These are phyloP conservation scores for Panurus biarmicus DNA, from an alignment of 2,113 vertebrate species.

Conservation along the genomic window DNA sequence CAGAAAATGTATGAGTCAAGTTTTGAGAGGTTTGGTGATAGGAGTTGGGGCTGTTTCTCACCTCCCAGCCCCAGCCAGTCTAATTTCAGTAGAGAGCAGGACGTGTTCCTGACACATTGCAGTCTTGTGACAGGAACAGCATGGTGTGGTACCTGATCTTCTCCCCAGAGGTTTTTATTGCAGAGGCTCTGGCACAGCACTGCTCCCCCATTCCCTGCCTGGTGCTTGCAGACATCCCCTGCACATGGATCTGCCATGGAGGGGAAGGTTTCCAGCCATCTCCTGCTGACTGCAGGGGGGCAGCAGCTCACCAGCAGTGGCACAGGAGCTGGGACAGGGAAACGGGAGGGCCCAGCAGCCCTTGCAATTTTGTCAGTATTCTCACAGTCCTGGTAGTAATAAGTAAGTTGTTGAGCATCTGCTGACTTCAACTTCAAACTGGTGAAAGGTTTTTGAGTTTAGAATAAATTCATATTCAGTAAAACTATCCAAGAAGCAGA, in stretches of 20 bases:
- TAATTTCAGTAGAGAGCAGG: not conserved
- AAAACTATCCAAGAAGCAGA: not conserved
- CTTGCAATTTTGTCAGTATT: not conserved
- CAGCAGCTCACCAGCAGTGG: not conserved
- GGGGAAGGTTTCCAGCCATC: not conserved
- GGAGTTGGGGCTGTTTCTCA: not conserved
- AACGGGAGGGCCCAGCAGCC: not conserved
- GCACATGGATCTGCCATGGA: rapidly evolving
- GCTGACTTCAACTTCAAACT: not conserved
- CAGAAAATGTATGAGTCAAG: not conserved
- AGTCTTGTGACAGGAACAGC: rapidly evolving
- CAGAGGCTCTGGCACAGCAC: not conserved
- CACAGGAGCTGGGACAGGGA: not conserved
- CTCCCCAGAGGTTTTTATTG: not conserved
- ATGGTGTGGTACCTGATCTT: not conserved
- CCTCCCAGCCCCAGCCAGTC: not conserved
- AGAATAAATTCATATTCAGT: not conserved
- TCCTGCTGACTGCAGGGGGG: not conserved
- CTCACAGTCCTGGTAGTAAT: not conserved
- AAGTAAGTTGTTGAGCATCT: not conserved
- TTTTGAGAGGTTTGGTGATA: not conserved
- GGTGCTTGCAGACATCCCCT: not conserved
- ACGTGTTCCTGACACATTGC: not conserved
- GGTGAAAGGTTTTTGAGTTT: not conserved
- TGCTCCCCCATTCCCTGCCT: not conserved